Evolutionary conservation across 2,888 invertebrate species (phyloP), one percentile per base, ranked within the genome.

Genomic region (Eueremaeus valkanovi): DNA sequence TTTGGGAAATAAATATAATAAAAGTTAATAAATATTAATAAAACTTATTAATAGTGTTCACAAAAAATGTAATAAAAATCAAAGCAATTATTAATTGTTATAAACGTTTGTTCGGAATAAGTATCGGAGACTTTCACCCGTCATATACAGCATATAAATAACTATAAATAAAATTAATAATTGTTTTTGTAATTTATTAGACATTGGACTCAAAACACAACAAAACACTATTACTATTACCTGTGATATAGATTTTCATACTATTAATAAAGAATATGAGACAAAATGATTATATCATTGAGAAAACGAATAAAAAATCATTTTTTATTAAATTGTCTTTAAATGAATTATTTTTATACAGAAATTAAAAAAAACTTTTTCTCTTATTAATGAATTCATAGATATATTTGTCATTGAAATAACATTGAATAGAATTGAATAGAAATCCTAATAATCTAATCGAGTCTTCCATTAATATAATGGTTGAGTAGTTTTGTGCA

Each of bases 171-270:
- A 5, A 55, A 55, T 27, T 49, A 49, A 49, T n/a, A n/a, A n/a
- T n/a, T n/a, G n/a, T n/a, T n/a, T n/a, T n/a, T 36, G 36, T 55
- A 3, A 55, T 27, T 55, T 55, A 24, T 55, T 55, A 55, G 55
- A 55, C 55, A 24, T 3, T 55, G 21, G 24, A 24, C 55, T 36
- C 36, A 36, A 36, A 5, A 55, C n/a, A 55, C 24, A n/a, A 24
- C 21, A 45, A 55, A 18, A 55, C 55, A 55, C 55, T 55, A 55
- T 55, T 55, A n/a, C n/a, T n/a, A 55, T 55, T 27, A 24, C 21
- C 55, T 55, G 55, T 55, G 55, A 55, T 55, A 55, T 55, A 55
- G 55, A 55, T 55, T 55, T 55, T 55, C 55, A 55, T 55, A 24
- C 24, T 13, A 55, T 24, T 27, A 24, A 55, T 24, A 55, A 24